Conservation (phyloP, 1,140 invertebrate genomes). For the Heliothis virescens region DNA sequence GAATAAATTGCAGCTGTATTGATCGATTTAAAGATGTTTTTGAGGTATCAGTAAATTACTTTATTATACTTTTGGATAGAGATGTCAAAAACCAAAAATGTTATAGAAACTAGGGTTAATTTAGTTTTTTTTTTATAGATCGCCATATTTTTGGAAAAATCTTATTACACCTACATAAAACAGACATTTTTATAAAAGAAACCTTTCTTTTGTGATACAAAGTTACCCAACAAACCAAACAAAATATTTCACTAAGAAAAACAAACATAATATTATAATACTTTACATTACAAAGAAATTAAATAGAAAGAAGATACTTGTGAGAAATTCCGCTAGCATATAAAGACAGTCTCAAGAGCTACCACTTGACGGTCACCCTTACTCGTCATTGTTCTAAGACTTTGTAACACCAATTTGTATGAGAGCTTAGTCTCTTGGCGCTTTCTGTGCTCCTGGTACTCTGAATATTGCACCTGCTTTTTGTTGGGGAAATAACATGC, state of each 20-base stretch:
- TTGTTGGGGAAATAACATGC: not conserved
- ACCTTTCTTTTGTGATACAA: not conserved
- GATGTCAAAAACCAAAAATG: no score
- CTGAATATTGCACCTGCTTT: not conserved
- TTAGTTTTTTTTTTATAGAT: no score
- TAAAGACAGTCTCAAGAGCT: conserved; percentile 28
- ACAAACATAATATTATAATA: not conserved
- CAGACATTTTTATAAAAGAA: not conserved
- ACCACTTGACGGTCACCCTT: not conserved
- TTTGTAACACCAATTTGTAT: conserved; percentile 40
- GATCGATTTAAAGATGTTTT: not conserved
- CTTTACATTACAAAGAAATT: conserved; percentile 19
- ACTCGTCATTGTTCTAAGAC: conserved; percentile 31
- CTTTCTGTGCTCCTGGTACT: conserved; percentile 4
- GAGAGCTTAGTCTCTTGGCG: conserved; percentile 15
- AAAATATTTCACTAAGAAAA: not conserved
- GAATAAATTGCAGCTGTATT: not conserved
- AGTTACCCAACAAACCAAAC: no score
- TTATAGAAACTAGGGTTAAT: no score
- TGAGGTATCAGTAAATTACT: not conserved
- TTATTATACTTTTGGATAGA: no score
- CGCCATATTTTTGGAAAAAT: no score
- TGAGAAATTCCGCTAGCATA: not conserved
- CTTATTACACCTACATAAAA: no score
- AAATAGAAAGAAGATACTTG: not conserved